Conservation (phyloP, 1,140 invertebrate genomes). For the Lepidotrigona ventralis region DNA sequence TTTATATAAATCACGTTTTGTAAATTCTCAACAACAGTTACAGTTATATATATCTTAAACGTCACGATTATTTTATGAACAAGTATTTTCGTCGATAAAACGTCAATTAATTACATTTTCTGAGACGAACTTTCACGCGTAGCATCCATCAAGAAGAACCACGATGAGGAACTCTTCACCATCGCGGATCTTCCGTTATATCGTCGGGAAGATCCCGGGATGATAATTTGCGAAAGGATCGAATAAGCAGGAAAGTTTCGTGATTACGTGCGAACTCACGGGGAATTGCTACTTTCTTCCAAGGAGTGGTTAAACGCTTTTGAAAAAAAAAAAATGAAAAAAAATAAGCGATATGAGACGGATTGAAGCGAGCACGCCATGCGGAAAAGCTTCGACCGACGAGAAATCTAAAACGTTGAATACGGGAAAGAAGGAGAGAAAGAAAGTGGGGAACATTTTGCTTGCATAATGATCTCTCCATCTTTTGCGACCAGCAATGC, state of each 20-base stretch:
- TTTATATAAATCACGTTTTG: too few relatives aligned
- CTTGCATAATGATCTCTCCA: slow-evolving; percentile 28
- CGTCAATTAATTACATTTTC: too few relatives aligned
- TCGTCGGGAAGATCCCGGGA: too few relatives aligned
- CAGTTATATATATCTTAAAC: too few relatives aligned
- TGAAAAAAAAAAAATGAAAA: too few relatives aligned
- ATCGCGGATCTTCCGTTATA: background rate
- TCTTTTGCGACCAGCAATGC: background rate
- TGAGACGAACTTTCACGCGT: too few relatives aligned
- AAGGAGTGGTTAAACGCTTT: slow-evolving; percentile 6
- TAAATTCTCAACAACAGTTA: too few relatives aligned
- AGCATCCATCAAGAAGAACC: background rate
- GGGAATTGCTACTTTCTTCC: background rate
- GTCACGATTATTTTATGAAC: too few relatives aligned
- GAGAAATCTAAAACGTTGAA: slow-evolving; percentile 28
- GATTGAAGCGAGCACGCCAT: background rate
- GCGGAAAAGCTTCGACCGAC: background rate
- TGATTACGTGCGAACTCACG: background rate
- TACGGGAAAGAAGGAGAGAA: background rate
- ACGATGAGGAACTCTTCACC: background rate
- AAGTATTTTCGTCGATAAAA: too few relatives aligned
- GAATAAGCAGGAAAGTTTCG: background rate
- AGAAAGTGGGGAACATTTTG: background rate
- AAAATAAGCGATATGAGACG: background rate
- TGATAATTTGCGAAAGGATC: background rate